Evolutionary conservation across 2,888 invertebrate genomes (phyloP).

Genomic region (Epiblema foenella): DNA sequence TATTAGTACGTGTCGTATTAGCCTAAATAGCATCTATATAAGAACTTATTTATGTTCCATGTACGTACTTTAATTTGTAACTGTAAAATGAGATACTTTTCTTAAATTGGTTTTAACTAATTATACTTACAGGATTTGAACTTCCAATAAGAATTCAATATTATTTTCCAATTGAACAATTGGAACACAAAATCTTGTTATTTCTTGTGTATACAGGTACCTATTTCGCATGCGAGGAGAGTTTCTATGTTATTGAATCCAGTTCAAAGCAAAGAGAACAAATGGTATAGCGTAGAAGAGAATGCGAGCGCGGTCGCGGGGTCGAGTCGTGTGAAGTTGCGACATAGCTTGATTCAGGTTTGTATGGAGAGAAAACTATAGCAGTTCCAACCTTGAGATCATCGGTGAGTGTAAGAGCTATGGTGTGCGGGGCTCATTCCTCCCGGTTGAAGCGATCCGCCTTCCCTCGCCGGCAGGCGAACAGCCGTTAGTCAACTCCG

Average conservation of each 20-base stretch:
- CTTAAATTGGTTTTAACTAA: not conserved
- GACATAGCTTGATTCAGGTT: constrained; percentile 57
- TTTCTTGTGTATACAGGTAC: constrained; percentile 8
- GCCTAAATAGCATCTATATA: too few relatives aligned
- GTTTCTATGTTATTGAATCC: constrained; percentile 61
- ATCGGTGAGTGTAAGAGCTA: constrained; percentile 81
- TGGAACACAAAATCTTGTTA: constrained; percentile 2
- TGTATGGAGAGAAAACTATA: constrained; percentile 49
- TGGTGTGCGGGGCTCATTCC: constrained; percentile 83
- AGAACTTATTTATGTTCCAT: too few relatives aligned
- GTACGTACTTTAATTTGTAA: not conserved
- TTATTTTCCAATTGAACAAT: not conserved
- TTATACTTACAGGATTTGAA: not conserved
- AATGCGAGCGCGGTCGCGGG: constrained; percentile 69
- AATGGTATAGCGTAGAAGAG: constrained; percentile 56
- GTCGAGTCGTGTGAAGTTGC: constrained; percentile 70
- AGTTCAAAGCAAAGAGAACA: constrained; percentile 67
- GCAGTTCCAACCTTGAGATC: constrained; percentile 81
- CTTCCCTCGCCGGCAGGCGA: constrained; percentile 81
- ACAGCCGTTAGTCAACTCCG: constrained; percentile 79
- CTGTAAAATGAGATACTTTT: not conserved
- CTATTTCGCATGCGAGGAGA: constrained; percentile 42
- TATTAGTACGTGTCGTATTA: too few relatives aligned
- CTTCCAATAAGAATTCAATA: constrained; percentile 30
- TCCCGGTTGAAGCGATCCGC: constrained; percentile 79